Conservation (phyloP, 2,113 vertebrate genomes). For the Pheucticus melanocephalus region DNA sequence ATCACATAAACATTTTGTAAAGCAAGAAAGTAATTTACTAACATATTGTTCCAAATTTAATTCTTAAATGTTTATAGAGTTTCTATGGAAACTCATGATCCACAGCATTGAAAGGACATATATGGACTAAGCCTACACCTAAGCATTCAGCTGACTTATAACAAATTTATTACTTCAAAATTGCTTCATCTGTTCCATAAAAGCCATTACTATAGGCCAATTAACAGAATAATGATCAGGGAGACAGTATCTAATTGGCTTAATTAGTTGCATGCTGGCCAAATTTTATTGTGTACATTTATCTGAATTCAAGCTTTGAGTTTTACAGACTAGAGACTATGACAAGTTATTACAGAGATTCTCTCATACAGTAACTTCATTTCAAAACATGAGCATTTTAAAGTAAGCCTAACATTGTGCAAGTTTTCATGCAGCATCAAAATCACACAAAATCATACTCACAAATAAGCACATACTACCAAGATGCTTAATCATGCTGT, state of each 20-base stretch:
- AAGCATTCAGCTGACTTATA: neutral
- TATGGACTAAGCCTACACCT: neutral
- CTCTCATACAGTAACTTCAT: neutral
- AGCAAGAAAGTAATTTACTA: neutral
- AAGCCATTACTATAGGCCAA: neutral
- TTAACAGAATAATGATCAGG: neutral
- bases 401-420: neutral
- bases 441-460: neutral
- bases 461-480: neutral
- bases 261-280: neutral
- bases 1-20: neutral
- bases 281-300: neutral
- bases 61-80: neutral
- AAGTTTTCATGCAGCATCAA: neutral
- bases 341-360: neutral
- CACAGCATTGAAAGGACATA: rapidly evolving
- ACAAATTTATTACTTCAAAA: neutral
- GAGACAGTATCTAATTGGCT: neutral
- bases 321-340: neutral
- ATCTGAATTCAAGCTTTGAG: neutral
- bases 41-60: neutral
- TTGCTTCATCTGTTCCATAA: neutral
- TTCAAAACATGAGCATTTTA: neutral
- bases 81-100: neutral
- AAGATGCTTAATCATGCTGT: neutral